These are phyloP conservation scores for Eupithecia abbreviata DNA, from an alignment of 2,888 invertebrate species.

Conservation along the genomic window DNA sequence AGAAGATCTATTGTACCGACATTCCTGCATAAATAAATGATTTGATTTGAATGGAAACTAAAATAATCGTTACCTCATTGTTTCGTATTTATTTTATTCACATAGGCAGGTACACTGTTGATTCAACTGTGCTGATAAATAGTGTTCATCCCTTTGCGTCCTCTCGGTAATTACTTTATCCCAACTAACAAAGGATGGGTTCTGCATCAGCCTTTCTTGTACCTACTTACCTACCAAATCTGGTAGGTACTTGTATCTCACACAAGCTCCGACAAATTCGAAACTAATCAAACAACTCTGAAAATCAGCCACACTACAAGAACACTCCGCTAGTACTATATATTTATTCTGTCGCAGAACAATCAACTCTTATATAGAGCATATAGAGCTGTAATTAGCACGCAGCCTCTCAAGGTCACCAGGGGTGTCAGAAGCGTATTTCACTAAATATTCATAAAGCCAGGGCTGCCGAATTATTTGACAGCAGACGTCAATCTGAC, in stretches of 20 bases:
- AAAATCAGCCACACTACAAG: constrained; percentile 16
- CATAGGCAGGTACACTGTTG: background rate
- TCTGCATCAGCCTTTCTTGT: background rate
- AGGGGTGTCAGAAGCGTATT: constrained; percentile 19
- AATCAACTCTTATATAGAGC: background rate
- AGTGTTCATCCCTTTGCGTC: constrained; percentile 4
- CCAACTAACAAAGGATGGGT: constrained; percentile 4
- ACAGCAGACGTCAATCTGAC: constrained; percentile 30
- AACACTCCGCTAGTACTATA: background rate
- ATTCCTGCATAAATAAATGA: too few relatives aligned
- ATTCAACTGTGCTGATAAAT: background rate
- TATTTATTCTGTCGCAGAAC: too few relatives aligned
- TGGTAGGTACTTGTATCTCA: background rate
- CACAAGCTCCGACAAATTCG: constrained; percentile 10
- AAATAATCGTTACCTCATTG: too few relatives aligned
- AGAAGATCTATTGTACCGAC: too few relatives aligned
- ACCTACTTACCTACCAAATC: background rate
- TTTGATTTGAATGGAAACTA: too few relatives aligned
- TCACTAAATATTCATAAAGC: constrained; percentile 45
- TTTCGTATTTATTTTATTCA: too few relatives aligned
- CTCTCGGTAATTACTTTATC: constrained; percentile 20
- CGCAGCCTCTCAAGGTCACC: constrained; percentile 12
- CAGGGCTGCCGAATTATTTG: constrained; percentile 39
- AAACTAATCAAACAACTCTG: constrained; percentile 22
- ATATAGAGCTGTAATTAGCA: constrained; percentile 10